These are phyloP conservation scores for Teleogryllus occipitalis DNA, from an alignment of 1,140 invertebrate genomes.

Conservation along the genomic window DNA sequence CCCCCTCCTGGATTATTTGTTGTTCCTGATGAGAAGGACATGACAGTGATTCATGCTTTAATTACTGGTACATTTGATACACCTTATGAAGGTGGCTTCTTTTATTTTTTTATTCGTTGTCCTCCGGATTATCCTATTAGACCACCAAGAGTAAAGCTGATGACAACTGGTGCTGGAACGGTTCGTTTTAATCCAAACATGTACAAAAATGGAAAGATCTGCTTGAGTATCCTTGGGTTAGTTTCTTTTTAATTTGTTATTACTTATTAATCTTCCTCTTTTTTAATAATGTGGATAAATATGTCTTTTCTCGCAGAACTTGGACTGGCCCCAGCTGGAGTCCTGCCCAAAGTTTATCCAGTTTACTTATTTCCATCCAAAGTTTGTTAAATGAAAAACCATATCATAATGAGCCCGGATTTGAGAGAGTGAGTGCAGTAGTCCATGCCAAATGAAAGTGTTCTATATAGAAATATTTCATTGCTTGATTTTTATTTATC, in stretches of 20 bases:
- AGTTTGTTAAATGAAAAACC: slow-evolving; percentile 51
- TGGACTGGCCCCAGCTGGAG: slow-evolving; percentile 52
- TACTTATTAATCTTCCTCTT: not conserved
- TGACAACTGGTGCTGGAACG: slow-evolving; percentile 50
- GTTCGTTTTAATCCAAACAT: slow-evolving; percentile 57
- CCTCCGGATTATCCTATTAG: slow-evolving; percentile 46
- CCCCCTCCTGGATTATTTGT: slow-evolving; percentile 49
- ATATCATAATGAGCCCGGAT: slow-evolving; percentile 55
- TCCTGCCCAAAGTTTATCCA: slow-evolving; percentile 47
- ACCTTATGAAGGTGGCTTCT: slow-evolving; percentile 57
- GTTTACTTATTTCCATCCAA: slow-evolving; percentile 50
- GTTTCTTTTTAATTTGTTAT: slow-evolving; percentile 16
- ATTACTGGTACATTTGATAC: slow-evolving; percentile 56
- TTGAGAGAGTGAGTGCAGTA: slow-evolving; percentile 27
- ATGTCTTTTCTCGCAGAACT: slow-evolving; percentile 38
- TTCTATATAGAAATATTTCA: not conserved
- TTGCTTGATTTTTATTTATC: slow-evolving; percentile 10
- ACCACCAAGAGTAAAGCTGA: slow-evolving; percentile 49
- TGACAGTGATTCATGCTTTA: slow-evolving; percentile 48
- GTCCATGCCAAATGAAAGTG: not conserved
- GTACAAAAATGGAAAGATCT: slow-evolving; percentile 55
- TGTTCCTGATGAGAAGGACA: slow-evolving; percentile 46
- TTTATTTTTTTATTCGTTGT: slow-evolving; percentile 49
- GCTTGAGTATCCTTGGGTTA: slow-evolving; percentile 53
- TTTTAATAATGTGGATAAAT: not conserved